Evolutionary conservation across 2,888 invertebrate genomes (phyloP).

Genomic region (Phania funesta): DNA sequence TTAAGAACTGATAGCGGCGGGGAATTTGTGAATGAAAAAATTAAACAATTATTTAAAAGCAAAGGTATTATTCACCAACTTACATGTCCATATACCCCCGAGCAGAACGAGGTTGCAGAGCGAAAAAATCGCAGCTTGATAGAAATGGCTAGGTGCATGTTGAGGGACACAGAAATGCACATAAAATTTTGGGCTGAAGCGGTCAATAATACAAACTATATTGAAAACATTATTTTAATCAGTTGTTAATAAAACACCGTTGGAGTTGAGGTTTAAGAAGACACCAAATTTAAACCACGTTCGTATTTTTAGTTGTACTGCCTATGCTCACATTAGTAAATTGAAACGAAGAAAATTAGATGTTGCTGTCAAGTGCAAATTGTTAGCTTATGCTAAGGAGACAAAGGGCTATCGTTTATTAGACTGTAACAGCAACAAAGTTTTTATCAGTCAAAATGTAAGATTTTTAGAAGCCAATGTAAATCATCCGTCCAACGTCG

Average conservation of each 20-base stretch:
- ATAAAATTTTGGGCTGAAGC: conserved; percentile 36
- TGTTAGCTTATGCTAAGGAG: conserved; percentile 16
- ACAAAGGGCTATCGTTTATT: conserved; percentile 35
- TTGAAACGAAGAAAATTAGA: conserved; percentile 27
- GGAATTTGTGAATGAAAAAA: not conserved
- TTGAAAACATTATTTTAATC: conserved; percentile 21
- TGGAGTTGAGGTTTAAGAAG: not conserved
- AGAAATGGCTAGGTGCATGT: not conserved
- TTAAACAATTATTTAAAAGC: not conserved
- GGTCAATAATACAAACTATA: conserved; percentile 28
- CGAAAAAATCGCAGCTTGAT: conserved; percentile 27
- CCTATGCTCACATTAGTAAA: conserved; percentile 21
- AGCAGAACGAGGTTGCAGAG: conserved; percentile 32
- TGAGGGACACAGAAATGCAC: conserved; percentile 4
- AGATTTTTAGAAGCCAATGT: conserved; percentile 16
- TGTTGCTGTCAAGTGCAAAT: conserved; percentile 18
- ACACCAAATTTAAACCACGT: not conserved
- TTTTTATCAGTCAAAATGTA: conserved; percentile 27
- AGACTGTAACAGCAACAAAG: conserved; percentile 10
- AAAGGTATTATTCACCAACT: conserved; percentile 22
- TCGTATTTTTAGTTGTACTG: not conserved
- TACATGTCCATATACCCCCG: conserved; percentile 14
- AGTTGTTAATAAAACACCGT: conserved; percentile 4
- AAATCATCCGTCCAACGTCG: not conserved
- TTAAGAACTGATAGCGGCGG: conserved; percentile 7